Percentiles rank a stretch among this genome's conserved stretches.
phyloP scores from a whole-genome alignment of 1,140 invertebrate genomes.

The Papilio aristodemus region DNA sequence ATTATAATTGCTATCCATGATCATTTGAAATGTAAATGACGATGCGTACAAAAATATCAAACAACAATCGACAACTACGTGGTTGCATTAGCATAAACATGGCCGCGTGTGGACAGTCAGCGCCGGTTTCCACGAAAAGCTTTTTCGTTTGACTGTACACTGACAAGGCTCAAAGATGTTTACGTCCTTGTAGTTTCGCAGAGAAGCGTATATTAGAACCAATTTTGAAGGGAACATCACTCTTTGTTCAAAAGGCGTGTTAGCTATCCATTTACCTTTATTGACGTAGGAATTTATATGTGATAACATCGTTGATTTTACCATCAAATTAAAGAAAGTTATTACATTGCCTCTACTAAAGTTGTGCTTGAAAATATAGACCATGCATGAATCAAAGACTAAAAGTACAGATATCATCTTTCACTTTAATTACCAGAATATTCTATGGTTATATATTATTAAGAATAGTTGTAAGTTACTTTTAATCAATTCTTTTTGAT shows the following conservation, averaged over 20 bases:
- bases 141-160: conserved; percentile 45
- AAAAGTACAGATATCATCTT: too few species aligned
- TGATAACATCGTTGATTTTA: background rate
- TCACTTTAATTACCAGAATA: too few species aligned
- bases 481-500: too few species aligned
- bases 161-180: conserved; percentile 40
- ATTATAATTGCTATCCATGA: too few species aligned
- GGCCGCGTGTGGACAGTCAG: conserved; percentile 37
- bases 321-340: background rate
- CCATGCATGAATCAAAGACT: too few species aligned
- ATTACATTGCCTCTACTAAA: background rate
- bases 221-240: conserved; percentile 23
- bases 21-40: conserved; percentile 13
- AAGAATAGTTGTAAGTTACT: too few species aligned
- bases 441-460: too few species aligned
- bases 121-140: conserved; percentile 53
- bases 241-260: background rate
- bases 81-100: conserved; percentile 55
- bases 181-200: conserved; percentile 32
- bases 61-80: conserved; percentile 39
- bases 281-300: background rate
- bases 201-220: conserved; percentile 34
- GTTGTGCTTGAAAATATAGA: too few species aligned
- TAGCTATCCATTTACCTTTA: background rate
- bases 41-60: conserved; percentile 18